Evolutionary conservation across 2,113 vertebrate genomes (phyloP).

Genomic region (Oreamnos americanus): DNA sequence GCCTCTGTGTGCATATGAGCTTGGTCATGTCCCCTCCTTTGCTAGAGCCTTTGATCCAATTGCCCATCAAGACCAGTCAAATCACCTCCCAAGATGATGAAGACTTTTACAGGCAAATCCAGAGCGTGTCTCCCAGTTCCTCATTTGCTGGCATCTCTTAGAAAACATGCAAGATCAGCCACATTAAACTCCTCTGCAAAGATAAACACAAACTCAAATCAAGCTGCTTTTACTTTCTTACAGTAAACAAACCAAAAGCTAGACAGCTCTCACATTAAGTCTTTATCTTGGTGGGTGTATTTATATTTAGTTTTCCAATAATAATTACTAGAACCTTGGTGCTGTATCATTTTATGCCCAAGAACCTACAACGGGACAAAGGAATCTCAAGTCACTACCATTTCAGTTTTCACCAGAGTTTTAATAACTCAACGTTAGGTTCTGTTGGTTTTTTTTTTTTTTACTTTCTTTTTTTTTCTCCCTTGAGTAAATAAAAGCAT

Average conservation of each 20-base stretch:
- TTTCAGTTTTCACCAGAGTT: conserved; percentile 25
- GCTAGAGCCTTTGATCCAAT: not conserved
- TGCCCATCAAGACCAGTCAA: not conserved
- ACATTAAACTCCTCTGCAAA: not conserved
- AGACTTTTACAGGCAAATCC: not conserved
- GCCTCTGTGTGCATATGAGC: not conserved
- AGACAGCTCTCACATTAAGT: not conserved
- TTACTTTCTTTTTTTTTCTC: not conserved
- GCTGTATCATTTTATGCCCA: not conserved
- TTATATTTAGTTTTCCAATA: conserved; percentile 34
- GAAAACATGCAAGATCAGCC: not conserved
- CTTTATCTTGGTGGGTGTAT: conserved; percentile 5
- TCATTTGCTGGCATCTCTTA: not conserved
- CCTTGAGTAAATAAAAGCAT: conserved; percentile 18
- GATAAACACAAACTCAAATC: not conserved
- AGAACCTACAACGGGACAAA: not conserved
- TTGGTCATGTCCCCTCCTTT: not conserved
- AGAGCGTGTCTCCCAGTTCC: not conserved
- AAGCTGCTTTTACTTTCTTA: conserved; percentile 16
- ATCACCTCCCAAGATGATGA: not conserved
- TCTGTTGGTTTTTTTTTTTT: not conserved
- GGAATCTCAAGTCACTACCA: not conserved
- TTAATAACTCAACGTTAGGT: not conserved
- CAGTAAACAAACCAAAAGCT: not conserved
- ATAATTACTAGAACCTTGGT: not conserved